Conservation (phyloP, 2,113 vertebrate genomes). For the Rafetus swinhoei region DNA sequence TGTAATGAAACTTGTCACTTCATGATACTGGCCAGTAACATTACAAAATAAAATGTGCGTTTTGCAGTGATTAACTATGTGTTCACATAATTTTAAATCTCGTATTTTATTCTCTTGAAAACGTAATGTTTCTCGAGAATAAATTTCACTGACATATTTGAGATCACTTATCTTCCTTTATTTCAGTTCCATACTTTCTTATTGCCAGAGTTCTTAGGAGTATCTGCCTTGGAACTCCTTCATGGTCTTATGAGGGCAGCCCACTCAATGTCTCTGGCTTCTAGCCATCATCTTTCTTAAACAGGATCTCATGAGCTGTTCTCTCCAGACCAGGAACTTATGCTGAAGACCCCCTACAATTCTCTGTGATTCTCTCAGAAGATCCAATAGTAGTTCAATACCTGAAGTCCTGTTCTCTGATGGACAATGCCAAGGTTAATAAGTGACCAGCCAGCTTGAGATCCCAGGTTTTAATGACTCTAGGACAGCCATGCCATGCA, state of each 20-base stretch:
- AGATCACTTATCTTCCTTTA: not conserved
- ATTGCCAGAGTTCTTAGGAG: not conserved
- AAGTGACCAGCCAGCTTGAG: not conserved
- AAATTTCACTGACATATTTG: slow-evolving; percentile 18
- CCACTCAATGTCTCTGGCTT: not conserved
- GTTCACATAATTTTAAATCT: not conserved
- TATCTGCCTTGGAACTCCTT: not conserved
- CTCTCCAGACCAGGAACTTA: not conserved
- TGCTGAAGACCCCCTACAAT: not conserved
- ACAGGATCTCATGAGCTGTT: not conserved
- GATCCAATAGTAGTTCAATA: not conserved
- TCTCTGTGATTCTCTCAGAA: not conserved
- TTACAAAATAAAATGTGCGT: slow-evolving; percentile 23
- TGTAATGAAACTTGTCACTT: slow-evolving; percentile 23
- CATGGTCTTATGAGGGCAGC: not conserved
- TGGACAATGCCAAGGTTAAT: not conserved
- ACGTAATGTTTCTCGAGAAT: not conserved
- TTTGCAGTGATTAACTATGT: not conserved
- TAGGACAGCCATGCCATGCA: not conserved
- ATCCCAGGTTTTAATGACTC: not conserved
- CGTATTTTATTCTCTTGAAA: not conserved
- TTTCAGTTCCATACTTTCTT: not conserved
- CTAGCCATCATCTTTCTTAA: not conserved
- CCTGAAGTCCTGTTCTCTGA: not conserved
- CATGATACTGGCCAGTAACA: slow-evolving; percentile 2